phyloP scores from a whole-genome alignment of 53 echinoderm and acorn worm genomes.

The Glandiceps talaboti region DNA sequence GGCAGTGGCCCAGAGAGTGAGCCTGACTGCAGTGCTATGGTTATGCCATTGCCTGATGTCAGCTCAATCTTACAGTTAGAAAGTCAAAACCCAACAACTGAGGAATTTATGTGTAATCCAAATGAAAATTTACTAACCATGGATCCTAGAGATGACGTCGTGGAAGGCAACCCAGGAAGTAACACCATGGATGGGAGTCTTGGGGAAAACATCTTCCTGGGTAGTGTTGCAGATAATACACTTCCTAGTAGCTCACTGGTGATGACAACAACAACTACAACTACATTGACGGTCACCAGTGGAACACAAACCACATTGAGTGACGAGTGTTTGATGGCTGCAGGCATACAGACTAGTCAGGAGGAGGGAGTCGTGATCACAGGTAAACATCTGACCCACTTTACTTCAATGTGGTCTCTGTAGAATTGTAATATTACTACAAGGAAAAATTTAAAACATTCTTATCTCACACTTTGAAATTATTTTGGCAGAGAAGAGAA shows the following conservation, averaged over 20 bases:
- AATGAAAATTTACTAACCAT: too few species aligned
- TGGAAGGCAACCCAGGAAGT: too few species aligned
- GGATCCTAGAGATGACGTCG: too few species aligned
- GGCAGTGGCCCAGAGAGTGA: not conserved
- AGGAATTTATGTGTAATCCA: not conserved
- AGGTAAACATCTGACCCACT: not conserved
- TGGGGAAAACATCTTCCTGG: too few species aligned
- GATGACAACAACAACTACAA: not conserved
- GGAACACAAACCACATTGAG: not conserved
- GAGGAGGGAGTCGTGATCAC: not conserved
- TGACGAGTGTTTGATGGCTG: not conserved
- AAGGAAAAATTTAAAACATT: too few species aligned
- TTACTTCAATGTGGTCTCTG: too few species aligned
- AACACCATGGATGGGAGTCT: too few species aligned
- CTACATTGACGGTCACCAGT: not conserved
- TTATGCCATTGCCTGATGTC: not conserved
- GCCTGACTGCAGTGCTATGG: not conserved
- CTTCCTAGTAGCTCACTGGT: not conserved
- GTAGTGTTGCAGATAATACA: not conserved
- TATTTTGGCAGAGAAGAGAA: too few species aligned
- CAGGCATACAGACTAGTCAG: not conserved
- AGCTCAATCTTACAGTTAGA: not conserved
- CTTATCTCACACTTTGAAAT: too few species aligned
- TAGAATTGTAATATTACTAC: too few species aligned
- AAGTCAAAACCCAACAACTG: not conserved